Conservation (phyloP, 2,797 vertebrate genomes). For the Coregonus ussuriensis region DNA sequence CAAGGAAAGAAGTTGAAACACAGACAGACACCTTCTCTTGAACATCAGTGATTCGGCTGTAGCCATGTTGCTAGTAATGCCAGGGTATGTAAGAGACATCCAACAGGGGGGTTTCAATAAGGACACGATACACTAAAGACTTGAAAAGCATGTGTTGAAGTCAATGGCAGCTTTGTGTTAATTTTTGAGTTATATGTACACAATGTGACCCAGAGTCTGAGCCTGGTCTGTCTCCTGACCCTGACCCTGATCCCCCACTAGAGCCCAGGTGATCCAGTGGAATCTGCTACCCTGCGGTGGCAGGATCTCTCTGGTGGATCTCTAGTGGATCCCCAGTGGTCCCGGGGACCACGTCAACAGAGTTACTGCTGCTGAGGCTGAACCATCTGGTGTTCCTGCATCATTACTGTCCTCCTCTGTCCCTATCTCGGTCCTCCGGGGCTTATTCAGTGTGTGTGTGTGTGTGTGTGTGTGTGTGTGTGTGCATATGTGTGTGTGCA, state of each 20-base stretch:
- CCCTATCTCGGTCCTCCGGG: background rate
- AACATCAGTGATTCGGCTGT: too few species aligned
- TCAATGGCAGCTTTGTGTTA: background rate
- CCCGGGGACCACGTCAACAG: background rate
- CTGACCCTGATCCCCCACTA: background rate
- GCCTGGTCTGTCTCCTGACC: too few species aligned
- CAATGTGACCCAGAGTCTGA: too few species aligned
- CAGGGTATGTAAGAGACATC: background rate
- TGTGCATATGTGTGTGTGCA: background rate
- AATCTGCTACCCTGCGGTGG: background rate
- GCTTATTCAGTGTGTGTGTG: background rate
- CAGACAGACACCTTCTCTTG: too few species aligned
- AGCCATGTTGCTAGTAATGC: background rate
- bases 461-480: background rate
- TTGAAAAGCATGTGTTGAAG: background rate
- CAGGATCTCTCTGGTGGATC: background rate
- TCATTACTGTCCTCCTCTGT: background rate
- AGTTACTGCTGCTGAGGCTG: background rate
- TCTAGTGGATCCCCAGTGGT: background rate
- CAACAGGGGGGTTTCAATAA: background rate
- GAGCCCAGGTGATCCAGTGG: background rate
- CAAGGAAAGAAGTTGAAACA: background rate
- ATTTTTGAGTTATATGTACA: too few species aligned
- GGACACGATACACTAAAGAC: background rate
- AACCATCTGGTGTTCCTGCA: background rate